phyloP scores from a whole-genome alignment of 2,113 vertebrate genomes.

The Microtus pennsylvanicus region DNA sequence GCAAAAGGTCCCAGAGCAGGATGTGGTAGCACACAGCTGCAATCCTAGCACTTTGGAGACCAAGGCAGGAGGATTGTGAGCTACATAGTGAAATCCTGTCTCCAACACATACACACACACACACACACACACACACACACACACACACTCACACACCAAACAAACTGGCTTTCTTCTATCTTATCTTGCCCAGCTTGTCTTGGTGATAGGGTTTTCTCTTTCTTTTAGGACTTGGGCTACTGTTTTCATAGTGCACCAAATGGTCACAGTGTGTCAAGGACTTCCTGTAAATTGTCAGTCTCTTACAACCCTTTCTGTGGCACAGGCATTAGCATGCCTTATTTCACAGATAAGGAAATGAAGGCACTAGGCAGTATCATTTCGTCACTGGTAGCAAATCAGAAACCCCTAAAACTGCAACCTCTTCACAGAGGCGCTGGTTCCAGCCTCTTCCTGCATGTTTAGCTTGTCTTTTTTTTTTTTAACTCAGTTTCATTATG shows the following conservation, averaged over 20 bases:
- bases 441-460: neutral
- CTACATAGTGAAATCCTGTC: neutral
- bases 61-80: neutral
- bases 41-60: neutral
- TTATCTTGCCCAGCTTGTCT: neutral
- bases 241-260: constrained; percentile 3
- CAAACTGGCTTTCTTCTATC: neutral
- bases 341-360: neutral
- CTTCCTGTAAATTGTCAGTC: neutral
- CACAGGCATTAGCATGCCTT: neutral
- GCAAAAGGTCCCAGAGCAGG: neutral
- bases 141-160: neutral
- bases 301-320: neutral
- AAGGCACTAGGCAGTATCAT: neutral
- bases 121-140: no score
- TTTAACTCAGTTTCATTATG: neutral
- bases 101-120: neutral
- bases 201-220: neutral
- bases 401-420: neutral
- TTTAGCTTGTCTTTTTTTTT: constrained; percentile 18
- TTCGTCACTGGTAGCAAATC: neutral
- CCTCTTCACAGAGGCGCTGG: neutral
- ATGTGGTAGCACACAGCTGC: neutral
- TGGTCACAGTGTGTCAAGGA: neutral
- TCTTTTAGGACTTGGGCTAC: neutral